Evolutionary conservation across 2,888 invertebrate species (phyloP), one percentile per base, ranked within the genome.

Genomic region (Parnassius orleans): DNA sequence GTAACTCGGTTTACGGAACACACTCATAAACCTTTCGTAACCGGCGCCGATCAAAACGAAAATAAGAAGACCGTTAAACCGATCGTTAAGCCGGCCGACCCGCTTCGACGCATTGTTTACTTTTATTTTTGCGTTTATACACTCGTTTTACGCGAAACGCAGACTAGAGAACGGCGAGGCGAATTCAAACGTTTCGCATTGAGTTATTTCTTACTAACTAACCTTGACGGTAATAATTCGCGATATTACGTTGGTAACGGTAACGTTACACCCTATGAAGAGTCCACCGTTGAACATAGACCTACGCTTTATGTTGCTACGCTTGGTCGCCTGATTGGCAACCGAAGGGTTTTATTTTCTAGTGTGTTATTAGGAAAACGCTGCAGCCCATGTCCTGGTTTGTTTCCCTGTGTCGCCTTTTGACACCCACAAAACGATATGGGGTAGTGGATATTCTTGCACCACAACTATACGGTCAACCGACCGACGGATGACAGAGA

Each of bases 1-100:
- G 80, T 78, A 81, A 82, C 73, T 75, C 73, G 71, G 76, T 77
- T 79, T 77, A 74, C 75, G 77, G 78, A 78, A 78, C 78, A 72
- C 62, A 64, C 46, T 69, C 65, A 70, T 79, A 74, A 78, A 80
- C 68, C 72, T 73, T 72, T 65, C 76, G 77, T 77, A 77, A 78
- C 70, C 71, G 68, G 65, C 72, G 68, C 68, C 69, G 67, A 69
- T 69, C 66, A 67, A 70, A 70, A 78, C 69, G 67, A 66, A 68
- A 69, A 69, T 72, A 67, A 69, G 67, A 61, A 66, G 68, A 76
- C 71, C 69, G 72, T 80, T 80, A 79, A 82, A 78, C 78, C 76
- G 72, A 66, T 75, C 80, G 72, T 83, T 79, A 80, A 82, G 75
- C 53, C 51, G 46, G 65, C 60, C 71, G 70, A 70, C 76, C 75